A percentile compares a stretch with the other conserved stretches of the same genome.
Conservation (phyloP, 2,888 invertebrate genomes). For the Caenorhabditis virilis region DNA sequence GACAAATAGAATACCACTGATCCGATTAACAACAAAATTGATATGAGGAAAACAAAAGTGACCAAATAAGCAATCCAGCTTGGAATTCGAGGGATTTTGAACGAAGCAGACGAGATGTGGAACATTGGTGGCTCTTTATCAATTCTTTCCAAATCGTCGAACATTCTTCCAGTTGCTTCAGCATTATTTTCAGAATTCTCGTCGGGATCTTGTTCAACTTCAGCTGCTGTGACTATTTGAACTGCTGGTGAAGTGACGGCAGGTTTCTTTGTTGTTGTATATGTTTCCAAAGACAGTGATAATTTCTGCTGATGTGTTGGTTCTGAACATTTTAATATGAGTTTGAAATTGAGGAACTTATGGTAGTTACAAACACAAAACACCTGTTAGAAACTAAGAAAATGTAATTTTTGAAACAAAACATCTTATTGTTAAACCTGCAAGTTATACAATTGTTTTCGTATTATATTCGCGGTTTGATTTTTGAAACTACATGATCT, state of each 20-base stretch:
- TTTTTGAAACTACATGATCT: too few species aligned
- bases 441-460: too few species aligned
- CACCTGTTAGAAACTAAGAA: too few species aligned
- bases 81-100: conserved; percentile 1
- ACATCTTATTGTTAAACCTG: too few species aligned
- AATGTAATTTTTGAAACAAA: too few species aligned
- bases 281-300: conserved; percentile 24
- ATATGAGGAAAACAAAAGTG: conserved; percentile 5
- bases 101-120: not conserved
- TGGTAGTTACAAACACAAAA: too few species aligned
- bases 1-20: conserved; percentile 14
- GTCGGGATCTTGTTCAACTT: conserved; percentile 7
- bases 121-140: conserved; percentile 10
- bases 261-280: conserved; percentile 10
- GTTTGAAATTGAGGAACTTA: too few species aligned
- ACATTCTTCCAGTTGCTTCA: conserved; percentile 12
- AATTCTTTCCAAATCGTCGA: conserved; percentile 9
- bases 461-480: too few species aligned
- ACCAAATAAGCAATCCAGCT: conserved; percentile 19
- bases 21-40: conserved; percentile 13
- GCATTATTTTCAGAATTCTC: not conserved
- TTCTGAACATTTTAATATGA: not conserved
- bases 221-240: conserved; percentile 17
- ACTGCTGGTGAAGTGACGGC: not conserved
- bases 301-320: conserved; percentile 18